Base-by-base conservation (phyloP, 1,140 invertebrate genomes). In the Drosophila ogumai region DNA sequence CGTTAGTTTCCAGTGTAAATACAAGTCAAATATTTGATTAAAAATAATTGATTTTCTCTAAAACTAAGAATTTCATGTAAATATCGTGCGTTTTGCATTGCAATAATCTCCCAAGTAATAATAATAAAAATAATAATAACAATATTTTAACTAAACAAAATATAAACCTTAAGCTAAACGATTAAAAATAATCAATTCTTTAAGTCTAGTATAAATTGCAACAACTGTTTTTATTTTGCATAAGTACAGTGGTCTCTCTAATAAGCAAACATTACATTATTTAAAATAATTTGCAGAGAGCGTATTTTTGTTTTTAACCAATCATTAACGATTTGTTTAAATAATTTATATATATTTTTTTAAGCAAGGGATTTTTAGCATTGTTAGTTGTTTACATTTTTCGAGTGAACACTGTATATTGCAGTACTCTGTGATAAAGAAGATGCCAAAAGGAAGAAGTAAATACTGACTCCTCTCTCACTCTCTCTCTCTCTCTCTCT, bases 41-140 rank as follows among this genome's bases (percentile, higher is more conserved):
- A 44, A 44, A 44, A 6, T 44, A 19, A 19, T 41, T 8, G n/a
- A 43, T 43, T 43, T 43, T 10, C 8, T 17, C 40, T 9, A 19
- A 10, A 19, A 44, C 17, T 5, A 19, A 6, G 17, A 6, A 13
- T 49, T 49, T 28, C 17, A 5, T 47, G n/a, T 54, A 34, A 36
- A 54, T 54, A 36, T 54, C 12, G 32, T 52, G 17, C n/a, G 31
- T 52, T 52, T 32, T 32, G 6, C 22, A 40, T 52, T 52, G 59
- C 46, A 50, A 12, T 40, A 22, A 8, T 36, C 32, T 36, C 6
- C 19, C 31, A 7, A 28, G 13, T 7, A 28, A 13, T 13, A 36
- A 36, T 36, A 22, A 22, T 28, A 28, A 28, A 6, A 28, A 28
- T 28, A 28, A 32, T 22, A 55, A 36, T 38, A 55, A 55, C 52